Base-by-base conservation (phyloP, 2,888 invertebrate genomes). In the Eupithecia insigniata region DNA sequence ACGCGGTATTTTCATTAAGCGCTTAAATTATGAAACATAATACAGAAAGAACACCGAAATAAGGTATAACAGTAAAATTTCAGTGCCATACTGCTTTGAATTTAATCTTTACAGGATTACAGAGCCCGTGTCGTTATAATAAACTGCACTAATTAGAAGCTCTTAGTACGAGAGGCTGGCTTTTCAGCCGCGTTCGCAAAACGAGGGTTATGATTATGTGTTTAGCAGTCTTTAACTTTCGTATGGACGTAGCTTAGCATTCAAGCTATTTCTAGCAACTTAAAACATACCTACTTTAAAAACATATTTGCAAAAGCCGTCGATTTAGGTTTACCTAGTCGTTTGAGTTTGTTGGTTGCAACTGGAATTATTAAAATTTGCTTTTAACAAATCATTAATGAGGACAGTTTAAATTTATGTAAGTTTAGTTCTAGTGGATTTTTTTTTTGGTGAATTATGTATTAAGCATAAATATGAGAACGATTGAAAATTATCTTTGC, bases 121-220 rank as follows among this genome's bases (percentile, higher is more conserved):
- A 73, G 72, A 66, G 72, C 71, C 68, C 71, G 70, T 79, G 78
- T 75, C 76, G 73, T 79, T 76, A 78, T 80, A 78, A 79, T 79
- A 79, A 80, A 80, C 76, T 79, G 78, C 74, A 75, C 76, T 76
- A 79, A 79, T 80, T 80, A 79, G 75, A 77, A 74, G 68, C 77
- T 69, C 55, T 36, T 67, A 71, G 75, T 22, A 22, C 68, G 36
- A 32, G 39, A 70, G 69, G 32, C 32, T 14, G 32, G 61, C 61
- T 62, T 62, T 62, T 62, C 61, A 62, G 18, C 30, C 61, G 61
- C 4, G 4, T 62, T 30, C 60, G 55, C 26, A 55, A 55, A 55
- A 55, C 26, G 55, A 55, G 55, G 55, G 46, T 22, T 22, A 55
- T 55, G 55, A 55, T 55, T 55, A 26, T 26, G 55, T 26, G 55